These are phyloP conservation scores for Saxidomus purpurata DNA, from an alignment of 1,140 invertebrate species.

Conservation along the genomic window DNA sequence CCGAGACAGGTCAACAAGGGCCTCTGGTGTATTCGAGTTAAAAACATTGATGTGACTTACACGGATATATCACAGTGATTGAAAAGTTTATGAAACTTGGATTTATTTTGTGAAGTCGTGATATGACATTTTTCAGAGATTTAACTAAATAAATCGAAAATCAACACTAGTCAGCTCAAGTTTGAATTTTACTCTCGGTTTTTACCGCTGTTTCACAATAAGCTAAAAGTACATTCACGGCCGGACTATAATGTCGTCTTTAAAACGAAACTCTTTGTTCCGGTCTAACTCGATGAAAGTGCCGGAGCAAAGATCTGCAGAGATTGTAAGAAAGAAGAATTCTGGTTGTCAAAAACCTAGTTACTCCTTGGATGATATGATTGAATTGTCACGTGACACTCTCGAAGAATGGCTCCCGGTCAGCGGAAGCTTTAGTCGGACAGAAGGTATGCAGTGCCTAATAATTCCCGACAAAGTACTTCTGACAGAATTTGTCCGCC, in stretches of 20 bases:
- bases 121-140: not conserved
- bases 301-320: not conserved
- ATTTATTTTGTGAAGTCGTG: not conserved
- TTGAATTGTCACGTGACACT: slow-evolving; percentile 14
- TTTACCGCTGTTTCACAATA: no score
- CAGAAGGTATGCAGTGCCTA: slow-evolving; percentile 21
- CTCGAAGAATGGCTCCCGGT: slow-evolving; percentile 24
- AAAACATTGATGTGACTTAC: not conserved
- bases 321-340: not conserved
- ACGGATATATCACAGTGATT: not conserved
- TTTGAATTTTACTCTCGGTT: not conserved
- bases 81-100: not conserved
- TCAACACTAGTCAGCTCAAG: not conserved
- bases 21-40: not conserved
- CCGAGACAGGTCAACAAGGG: not conserved
- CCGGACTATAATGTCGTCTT: not conserved
- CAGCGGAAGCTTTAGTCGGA: not conserved
- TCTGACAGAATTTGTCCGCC: slow-evolving; percentile 15
- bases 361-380: slow-evolving; percentile 13
- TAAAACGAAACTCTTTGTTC: not conserved
- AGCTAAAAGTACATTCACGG: no score
- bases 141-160: not conserved
- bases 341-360: not conserved
- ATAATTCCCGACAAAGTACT: slow-evolving; percentile 14
- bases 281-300: not conserved